phyloP scores from a whole-genome alignment of 2,113 vertebrate species.

The Hydropotes inermis region DNA sequence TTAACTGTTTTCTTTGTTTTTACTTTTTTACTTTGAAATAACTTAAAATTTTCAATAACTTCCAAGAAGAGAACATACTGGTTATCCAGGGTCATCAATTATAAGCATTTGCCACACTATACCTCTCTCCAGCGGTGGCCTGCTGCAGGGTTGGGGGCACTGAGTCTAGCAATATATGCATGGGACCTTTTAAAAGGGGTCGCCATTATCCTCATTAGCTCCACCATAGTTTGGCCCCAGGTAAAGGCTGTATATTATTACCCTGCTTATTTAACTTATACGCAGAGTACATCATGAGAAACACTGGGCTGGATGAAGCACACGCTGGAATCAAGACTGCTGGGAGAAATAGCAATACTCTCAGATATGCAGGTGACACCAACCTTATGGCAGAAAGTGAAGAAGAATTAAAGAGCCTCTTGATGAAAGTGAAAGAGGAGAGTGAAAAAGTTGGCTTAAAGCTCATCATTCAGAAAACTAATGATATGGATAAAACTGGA shows the following conservation, averaged over 20 bases:
- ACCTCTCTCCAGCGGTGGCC: background rate
- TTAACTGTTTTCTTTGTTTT: background rate
- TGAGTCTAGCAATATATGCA: background rate
- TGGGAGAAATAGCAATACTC: background rate
- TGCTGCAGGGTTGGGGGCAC: background rate
- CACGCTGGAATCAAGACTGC: background rate
- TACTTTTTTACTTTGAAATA: background rate
- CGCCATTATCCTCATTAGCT: background rate
- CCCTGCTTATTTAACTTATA: background rate
- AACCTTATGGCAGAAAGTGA: background rate
- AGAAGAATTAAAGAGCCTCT: background rate
- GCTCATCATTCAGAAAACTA: background rate
- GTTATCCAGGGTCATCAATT: background rate
- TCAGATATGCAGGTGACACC: background rate
- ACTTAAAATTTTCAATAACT: background rate
- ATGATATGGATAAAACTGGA: too few species aligned
- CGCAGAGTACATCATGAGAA: background rate
- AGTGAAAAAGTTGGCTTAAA: background rate
- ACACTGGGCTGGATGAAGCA: background rate
- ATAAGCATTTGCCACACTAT: background rate
- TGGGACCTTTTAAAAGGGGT: background rate
- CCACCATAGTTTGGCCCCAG: background rate
- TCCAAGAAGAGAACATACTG: background rate
- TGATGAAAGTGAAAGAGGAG: background rate
- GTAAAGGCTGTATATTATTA: background rate